Evolutionary conservation across 2,797 vertebrate species (phyloP).

Genomic region (Alfaro cultratus): DNA sequence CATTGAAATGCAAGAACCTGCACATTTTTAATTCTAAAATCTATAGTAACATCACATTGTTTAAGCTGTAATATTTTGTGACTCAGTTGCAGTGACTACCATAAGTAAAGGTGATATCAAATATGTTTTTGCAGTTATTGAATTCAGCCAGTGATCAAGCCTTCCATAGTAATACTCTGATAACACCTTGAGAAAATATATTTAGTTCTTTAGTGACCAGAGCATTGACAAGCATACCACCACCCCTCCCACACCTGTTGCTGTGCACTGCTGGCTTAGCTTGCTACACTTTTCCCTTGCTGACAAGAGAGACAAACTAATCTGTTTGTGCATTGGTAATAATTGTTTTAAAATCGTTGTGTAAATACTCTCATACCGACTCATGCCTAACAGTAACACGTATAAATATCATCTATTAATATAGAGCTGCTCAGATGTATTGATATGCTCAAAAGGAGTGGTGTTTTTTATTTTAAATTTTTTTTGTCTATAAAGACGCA

Average conservation of each 20-base stretch:
- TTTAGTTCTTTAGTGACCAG: not conserved
- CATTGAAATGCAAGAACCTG: not conserved
- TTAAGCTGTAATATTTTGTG: not conserved
- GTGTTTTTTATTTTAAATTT: not conserved
- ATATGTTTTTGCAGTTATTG: not conserved
- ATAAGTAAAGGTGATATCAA: not conserved
- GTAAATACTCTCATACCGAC: not conserved
- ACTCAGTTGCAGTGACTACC: not conserved
- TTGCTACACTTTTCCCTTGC: not conserved
- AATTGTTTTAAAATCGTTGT: not conserved
- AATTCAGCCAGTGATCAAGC: not conserved
- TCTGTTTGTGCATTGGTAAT: not conserved
- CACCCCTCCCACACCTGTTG: not conserved
- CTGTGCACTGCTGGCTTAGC: not conserved
- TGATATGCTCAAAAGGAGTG: not conserved
- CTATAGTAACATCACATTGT: not conserved
- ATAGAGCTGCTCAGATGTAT: not conserved
- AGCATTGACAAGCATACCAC: not conserved
- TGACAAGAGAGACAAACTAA: not conserved
- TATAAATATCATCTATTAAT: not conserved
- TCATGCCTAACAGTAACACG: not conserved
- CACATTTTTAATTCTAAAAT: not conserved
- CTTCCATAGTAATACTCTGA: not conserved
- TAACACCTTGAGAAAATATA: not conserved
- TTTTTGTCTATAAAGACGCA: slow-evolving; percentile 1